Base-by-base conservation (phyloP, 2,113 vertebrate genomes). In the Solenodon paradoxus region DNA sequence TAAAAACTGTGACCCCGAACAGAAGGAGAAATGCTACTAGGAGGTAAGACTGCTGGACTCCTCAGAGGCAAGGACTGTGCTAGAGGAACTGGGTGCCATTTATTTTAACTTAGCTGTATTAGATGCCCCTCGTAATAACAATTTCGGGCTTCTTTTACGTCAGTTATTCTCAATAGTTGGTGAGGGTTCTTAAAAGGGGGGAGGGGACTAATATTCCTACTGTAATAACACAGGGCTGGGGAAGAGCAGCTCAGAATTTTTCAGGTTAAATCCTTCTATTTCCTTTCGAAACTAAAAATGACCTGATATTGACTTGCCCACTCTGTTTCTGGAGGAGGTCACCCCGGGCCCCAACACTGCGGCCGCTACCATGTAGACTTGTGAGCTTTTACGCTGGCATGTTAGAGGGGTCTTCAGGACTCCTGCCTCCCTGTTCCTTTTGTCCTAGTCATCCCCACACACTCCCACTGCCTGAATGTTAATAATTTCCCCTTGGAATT, bases 21-120 rank as follows among this genome's bases (percentile, higher is more conserved):
- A 96, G 71, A 94, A 63, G 42, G 83, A 71, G 55, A 95, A 81
- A 42, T 94, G 74, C 78, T 61, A n/a, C n/a, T 86, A 66, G 26
- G 63, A 92, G 40, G 40, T 32, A 42, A 82, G 88, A 86, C 38
- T 42, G n/a, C 80, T 90, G 38, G 69, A 77, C 26, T 84, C 35
- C 66, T 74, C 53, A 32, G 26, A 79, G 32, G 35, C 38, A 51
- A 80, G 87, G 71, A 26, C 85, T 86, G 57, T 82, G 47, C 82
- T 77, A 28, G 42, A 22, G 89, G 42, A 95, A n/a, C 64, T 90
- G 55, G 61, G 26, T 57, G 26, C 40, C 90, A 74, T 85, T 92
- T 95, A 32, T 95, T 95, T 90, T 93, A 38, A 96, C 82, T 78
- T 83, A 57, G 83, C 38, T 82, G 6, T 12, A 38, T 53, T 63